Base-by-base conservation (phyloP, 2,113 vertebrate species). In the Pardalotus punctatus region DNA sequence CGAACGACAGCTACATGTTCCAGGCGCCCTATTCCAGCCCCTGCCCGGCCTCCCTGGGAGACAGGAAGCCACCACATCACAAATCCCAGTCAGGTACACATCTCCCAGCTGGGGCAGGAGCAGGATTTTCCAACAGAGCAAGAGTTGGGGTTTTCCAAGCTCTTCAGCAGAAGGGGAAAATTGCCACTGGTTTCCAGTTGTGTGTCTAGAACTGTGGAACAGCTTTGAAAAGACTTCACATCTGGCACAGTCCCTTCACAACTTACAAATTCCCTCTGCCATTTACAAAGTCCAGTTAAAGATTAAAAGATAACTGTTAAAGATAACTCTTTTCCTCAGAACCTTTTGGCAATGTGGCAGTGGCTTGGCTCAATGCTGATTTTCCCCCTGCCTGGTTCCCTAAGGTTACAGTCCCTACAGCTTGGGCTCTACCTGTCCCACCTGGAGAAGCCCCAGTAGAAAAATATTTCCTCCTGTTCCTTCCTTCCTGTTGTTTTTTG, bases 1-100 rank as follows among this genome's bases (percentile, higher is more conserved):
- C 99, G 61, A 99, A 99, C 0, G 99, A 99, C 98, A 99, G 99
- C 98, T 99, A 99, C 97, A 99, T 99, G 99, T 99, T 99, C 96
- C 98, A 97, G 89, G 97, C 96, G 0, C 95, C 94, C 25, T 88
- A 94, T 93, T 61, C 94, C 61, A 80, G 81, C 78, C 90, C 82
- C 65, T 91, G 91, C 69, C 84, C 92, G 7, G 72, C 93, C 22
- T 76, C 97, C 74, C 95, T 90, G 60, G 97, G 83, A 0, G 80
- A 90, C 61, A 97, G 97, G 88, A 97, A 93, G 61, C 96, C 98
- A 0, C 51, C 95, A 81, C 96, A 97, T 88, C 98, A 96, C 95
- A 98, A 98, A 95, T 97, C 96, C 85, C 98, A 97, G 64, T 98
- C 98, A 98, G 98, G 98, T 98, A 98, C 50, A 9, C 14, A 9